Evolutionary conservation across 2,888 invertebrate genomes (phyloP).

Genomic region (Drosophila subquinaria): DNA sequence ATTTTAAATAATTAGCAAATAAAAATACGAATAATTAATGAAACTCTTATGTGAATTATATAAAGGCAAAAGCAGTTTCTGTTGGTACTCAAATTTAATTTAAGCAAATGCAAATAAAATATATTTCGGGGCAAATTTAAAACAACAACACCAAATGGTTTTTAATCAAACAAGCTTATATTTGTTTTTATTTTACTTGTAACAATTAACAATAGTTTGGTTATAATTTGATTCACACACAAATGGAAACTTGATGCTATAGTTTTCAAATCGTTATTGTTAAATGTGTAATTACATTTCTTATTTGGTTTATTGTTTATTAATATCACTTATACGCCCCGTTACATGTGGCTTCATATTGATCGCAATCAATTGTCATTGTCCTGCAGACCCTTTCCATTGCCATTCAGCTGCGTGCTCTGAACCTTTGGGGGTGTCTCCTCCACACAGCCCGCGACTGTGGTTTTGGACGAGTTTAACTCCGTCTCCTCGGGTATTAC

Average conservation of each 20-base stretch:
- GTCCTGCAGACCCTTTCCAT: slow-evolving; percentile 74
- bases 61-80: slow-evolving; percentile 38
- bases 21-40: slow-evolving; percentile 18
- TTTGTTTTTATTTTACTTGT: slow-evolving; percentile 42
- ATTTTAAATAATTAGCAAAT: slow-evolving; percentile 48
- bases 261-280: slow-evolving; percentile 3
- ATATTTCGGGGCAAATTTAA: slow-evolving; percentile 39
- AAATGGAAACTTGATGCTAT: slow-evolving; percentile 10
- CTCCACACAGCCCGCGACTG: slow-evolving; percentile 62
- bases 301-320: slow-evolving; percentile 59
- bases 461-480: slow-evolving; percentile 75
- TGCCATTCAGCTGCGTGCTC: slow-evolving; percentile 58
- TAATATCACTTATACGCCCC: slow-evolving; percentile 78
- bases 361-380: slow-evolving; percentile 44
- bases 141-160: not conserved
- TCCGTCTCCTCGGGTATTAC: slow-evolving; percentile 88
- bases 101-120: slow-evolving; percentile 60
- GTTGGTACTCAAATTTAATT: slow-evolving; percentile 60
- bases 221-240: slow-evolving; percentile 36
- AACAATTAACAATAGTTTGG: slow-evolving; percentile 49
- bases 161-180: slow-evolving; percentile 21
- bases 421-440: slow-evolving; percentile 35
- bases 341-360: slow-evolving; percentile 21
- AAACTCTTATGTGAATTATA: slow-evolving; percentile 47
- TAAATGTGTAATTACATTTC: slow-evolving; percentile 29